Base-by-base conservation (phyloP, 1,140 invertebrate genomes). In the Euwallacea similis region DNA sequence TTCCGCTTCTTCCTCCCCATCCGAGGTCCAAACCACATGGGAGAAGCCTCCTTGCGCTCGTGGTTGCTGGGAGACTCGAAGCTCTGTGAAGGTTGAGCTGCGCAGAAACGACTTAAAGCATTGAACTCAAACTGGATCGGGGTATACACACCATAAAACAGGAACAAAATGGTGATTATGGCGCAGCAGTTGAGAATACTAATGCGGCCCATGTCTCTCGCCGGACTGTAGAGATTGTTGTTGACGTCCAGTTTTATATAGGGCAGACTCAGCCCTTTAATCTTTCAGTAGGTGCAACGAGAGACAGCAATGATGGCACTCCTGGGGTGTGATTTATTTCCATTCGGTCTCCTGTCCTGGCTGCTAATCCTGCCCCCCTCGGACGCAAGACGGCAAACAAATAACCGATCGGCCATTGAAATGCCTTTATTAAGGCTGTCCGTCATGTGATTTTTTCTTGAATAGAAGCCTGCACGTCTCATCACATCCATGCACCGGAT, bases 11-110 rank as follows among this genome's bases (percentile, higher is more conserved):
- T 75, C 47, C 73, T 69, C 4, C 73, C 73, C 3, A 75, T 64
- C 16, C 73, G 59, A 15, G 73, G 73, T 33, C 73, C 73, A 50
- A 75, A 75, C 73, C 73, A 75, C 58, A 74, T 67, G 4, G 61
- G 53, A 2, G 66, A 67, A 6, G 60, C 56, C 15, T 72, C 64
- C n/a, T 72, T 67, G 0, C 2, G 42, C n/a, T 16, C 42, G 42
- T 61, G 69, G 42, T 54, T 47, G 66, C 53, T 66, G 10, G 46
- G 16, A 0, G 60, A 11, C 7, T 69, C 67, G 54, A 62, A 69
- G 8, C 15, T 13, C 44, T n/a, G 43, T 53, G 15, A 16, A 16
- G 46, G 43, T 64, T 43, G 46, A 13, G 46, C 62, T 64, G 8
- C 15, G 15, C 6, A 53, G 50, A 53, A 53, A 53, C 11, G 11